These are phyloP conservation scores for Axea sp. DNA, from an alignment of 2,888 invertebrate genomes.

Conservation along the genomic window DNA sequence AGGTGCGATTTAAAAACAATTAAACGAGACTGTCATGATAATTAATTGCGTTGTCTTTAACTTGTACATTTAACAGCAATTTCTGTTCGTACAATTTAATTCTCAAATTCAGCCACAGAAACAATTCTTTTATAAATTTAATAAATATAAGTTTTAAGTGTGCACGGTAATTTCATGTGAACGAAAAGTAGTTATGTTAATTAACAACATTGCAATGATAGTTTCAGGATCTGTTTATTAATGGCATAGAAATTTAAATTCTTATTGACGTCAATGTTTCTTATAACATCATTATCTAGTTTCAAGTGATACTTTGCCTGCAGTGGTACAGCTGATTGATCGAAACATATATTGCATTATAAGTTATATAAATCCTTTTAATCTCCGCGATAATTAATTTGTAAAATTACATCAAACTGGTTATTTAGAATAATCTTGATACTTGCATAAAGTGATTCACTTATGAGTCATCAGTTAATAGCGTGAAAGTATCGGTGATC, in stretches of 20 bases:
- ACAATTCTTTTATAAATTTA: no score
- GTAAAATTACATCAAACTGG: slow-evolving; percentile 47
- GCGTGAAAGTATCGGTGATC: slow-evolving; percentile 36
- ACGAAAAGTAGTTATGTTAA: slow-evolving; percentile 43
- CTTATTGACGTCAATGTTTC: slow-evolving; percentile 51
- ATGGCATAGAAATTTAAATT: slow-evolving; percentile 40
- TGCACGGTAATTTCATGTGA: slow-evolving; percentile 1
- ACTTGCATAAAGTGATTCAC: slow-evolving; percentile 27
- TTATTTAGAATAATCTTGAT: slow-evolving; percentile 42
- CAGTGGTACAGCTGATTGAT: slow-evolving; percentile 19
- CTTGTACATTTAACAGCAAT: no score
- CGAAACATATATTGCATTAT: slow-evolving; percentile 12
- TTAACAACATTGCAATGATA: slow-evolving; percentile 27
- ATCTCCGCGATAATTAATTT: slow-evolving; percentile 45
- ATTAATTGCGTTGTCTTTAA: no score
- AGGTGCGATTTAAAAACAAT: no score
- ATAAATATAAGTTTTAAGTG: slow-evolving; percentile 1
- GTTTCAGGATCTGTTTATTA: slow-evolving; percentile 37
- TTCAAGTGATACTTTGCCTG: slow-evolving; percentile 6
- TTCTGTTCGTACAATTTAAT: no score
- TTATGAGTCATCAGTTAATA: slow-evolving; percentile 33
- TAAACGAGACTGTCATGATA: no score
- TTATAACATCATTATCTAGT: slow-evolving; percentile 35
- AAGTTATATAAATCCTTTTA: slow-evolving; percentile 27
- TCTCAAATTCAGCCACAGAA: no score